These are phyloP conservation scores for Plestiodon gilberti DNA, from an alignment of 2,113 vertebrate species.

Conservation along the genomic window DNA sequence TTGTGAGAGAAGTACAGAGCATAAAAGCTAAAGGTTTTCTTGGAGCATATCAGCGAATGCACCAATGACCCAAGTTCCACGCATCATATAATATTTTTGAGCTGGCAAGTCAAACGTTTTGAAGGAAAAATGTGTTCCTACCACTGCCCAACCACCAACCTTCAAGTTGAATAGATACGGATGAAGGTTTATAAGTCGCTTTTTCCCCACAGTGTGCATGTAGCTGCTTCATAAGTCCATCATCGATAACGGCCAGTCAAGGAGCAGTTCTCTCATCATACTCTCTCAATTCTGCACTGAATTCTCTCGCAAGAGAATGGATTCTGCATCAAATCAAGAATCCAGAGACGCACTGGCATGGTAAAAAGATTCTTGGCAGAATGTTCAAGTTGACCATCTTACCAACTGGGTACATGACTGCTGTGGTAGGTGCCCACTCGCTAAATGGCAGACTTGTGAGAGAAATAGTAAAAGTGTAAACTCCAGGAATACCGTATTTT, in stretches of 20 bases:
- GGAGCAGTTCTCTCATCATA: too few species aligned
- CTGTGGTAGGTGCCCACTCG: too few species aligned
- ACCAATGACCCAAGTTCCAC: neutral
- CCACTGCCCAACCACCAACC: neutral
- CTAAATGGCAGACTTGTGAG: neutral
- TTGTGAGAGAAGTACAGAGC: neutral
- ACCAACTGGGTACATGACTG: too few species aligned
- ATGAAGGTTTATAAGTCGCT: neutral
- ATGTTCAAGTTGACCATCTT: too few species aligned
- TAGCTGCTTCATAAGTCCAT: neutral
- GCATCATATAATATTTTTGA: neutral
- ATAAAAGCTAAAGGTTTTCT: slow-evolving; percentile 5
- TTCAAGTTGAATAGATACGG: too few species aligned
- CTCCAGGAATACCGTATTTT: neutral
- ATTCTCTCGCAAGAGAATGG: neutral
- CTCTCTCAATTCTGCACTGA: too few species aligned
- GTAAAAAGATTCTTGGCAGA: too few species aligned
- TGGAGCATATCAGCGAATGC: neutral
- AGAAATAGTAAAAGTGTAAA: neutral
- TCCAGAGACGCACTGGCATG: neutral
- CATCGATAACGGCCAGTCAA: neutral
- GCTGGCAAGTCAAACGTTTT: too few species aligned
- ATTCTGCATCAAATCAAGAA: neutral
- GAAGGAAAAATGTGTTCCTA: neutral
- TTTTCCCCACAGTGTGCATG: neutral